Base-by-base conservation (phyloP, 64 coral and sea anemone genomes). In the Dendrophyllia cribrosa region DNA sequence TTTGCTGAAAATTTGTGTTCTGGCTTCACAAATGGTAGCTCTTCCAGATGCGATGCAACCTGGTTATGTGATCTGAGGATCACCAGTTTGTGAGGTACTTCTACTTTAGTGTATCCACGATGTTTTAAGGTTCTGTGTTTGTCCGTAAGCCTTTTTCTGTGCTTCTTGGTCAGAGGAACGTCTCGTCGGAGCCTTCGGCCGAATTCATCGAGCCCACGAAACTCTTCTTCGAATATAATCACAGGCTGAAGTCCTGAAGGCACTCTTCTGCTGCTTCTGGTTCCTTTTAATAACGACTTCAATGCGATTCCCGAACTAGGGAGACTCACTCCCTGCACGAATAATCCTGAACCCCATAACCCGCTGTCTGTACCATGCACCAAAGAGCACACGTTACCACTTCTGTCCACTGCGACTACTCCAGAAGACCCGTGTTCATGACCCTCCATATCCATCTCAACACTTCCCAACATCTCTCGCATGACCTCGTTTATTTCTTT, bases 271-370 rank as follows among this genome's bases (percentile, higher is more conserved):
- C 93, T 90, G 56, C 66, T 87, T 16, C 89, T 81, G 44, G 78
- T 84, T 45, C 51, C 71, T 24, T 88, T 88, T 19, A 98, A 62
- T 56, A 66, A 73, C 11, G 90, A 67, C 86, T 85, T 86, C 43
- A 91, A 79, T 6, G 89, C 86, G 13, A 90, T 91, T 48, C 93
- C 96, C 70, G 94, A 89, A 66, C 92, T 87, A 7, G 96, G 94
- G 45, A 98, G 80, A 16, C 93, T 91, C 7, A 95, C 89, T 15
- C 96, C 96, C 45, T 98, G 89, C 9, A 90, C 96, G 79, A 98
- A 98, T 6, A 98, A 67, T 55, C 96, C 93, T n/a, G 96, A 95
- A 10, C 96, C 96, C 96, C 96, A 98, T 26, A 80, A 75, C 13
- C 24, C 69, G 68, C 93, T 85, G 68, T 95, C 89, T 25, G 92